Evolutionary conservation across 2,888 invertebrate species (phyloP), one percentile per base, ranked within the genome.

Genomic region (Geotrupes spiniger): DNA sequence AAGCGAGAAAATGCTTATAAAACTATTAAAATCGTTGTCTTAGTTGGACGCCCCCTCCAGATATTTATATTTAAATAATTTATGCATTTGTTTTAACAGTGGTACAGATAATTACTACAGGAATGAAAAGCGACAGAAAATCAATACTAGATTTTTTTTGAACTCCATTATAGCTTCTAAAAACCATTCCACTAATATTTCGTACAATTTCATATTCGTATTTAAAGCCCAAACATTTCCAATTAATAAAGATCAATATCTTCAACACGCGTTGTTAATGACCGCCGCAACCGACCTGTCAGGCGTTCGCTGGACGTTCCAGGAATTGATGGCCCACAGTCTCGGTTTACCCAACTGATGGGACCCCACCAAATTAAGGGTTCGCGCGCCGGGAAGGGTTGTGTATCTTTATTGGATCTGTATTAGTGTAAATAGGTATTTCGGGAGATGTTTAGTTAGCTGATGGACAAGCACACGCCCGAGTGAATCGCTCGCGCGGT

Each of bases 381-480:
- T 42, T 43, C 31, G 31, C n/a, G 10, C 41, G 41, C 42, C 39
- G 51, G 29, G 40, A 52, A 52, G 54, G 54, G 57, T 57, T 53
- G 51, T 39, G 40, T 51, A 54, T 53, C 51, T 56, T 49, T 42
- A 48, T 50, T 52, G 38, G 52, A 53, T 52, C 49, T 45, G 28
- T 17, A 43, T 49, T 43, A 42, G 29, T 31, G 43, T 36, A 43
- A 42, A 42, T 47, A 33, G 36, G 29, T 41, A 42, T 43, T 52
- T 54, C 45, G 42, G 46, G 50, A 42, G 41, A 29, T 54, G 51
- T 53, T 54, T 54, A 49, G 57, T 51, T 54, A 50, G 49, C 40
- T 54, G 54, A 57, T 48, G 53, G 57, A 53, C 51, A 21, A 4
- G 21, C 21, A 21, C 21, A 4, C 21, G 21, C 21, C 6, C 21